phyloP scores from a whole-genome alignment of 2,888 invertebrate species.

The Hybos culiciformis region DNA sequence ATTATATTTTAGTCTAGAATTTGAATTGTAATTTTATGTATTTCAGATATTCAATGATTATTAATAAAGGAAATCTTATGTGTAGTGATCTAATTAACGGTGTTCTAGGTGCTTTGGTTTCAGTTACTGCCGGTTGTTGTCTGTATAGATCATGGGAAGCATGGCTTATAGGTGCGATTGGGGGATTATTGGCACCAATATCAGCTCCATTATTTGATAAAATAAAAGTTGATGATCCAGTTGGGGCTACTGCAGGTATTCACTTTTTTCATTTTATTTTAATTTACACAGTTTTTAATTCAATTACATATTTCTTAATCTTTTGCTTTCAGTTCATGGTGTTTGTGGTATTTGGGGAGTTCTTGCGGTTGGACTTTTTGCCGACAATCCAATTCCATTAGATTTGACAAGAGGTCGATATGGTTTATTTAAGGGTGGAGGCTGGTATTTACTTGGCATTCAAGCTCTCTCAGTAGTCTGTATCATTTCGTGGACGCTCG shows the following conservation, averaged over 20 bases:
- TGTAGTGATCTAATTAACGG: constrained; percentile 81
- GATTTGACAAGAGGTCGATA: constrained; percentile 63
- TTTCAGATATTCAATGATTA: constrained; percentile 46
- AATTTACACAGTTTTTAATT: too few species aligned
- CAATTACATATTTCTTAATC: too few species aligned
- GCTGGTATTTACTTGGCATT: constrained; percentile 74
- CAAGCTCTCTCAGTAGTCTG: constrained; percentile 61
- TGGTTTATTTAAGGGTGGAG: constrained; percentile 71
- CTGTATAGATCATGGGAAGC: constrained; percentile 79
- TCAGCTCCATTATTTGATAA: constrained; percentile 64
- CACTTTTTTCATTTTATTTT: too few species aligned
- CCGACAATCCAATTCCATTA: constrained; percentile 68
- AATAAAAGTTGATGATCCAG: constrained; percentile 67
- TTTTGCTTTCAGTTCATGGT: constrained; percentile 85
- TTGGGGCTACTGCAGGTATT: constrained; percentile 67
- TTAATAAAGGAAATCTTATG: constrained; percentile 59
- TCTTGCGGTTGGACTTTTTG: constrained; percentile 77
- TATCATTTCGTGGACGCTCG: constrained; percentile 58
- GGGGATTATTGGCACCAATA: constrained; percentile 56
- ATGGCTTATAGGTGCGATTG: constrained; percentile 65
- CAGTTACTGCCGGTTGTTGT: constrained; percentile 80
- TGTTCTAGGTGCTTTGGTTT: constrained; percentile 72
- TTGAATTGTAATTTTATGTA: constrained; percentile 17
- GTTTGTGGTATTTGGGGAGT: constrained; percentile 67
- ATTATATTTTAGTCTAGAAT: too few species aligned